Evolutionary conservation across 2,797 vertebrate genomes (phyloP).

Genomic region (Dermochelys coriacea): DNA sequence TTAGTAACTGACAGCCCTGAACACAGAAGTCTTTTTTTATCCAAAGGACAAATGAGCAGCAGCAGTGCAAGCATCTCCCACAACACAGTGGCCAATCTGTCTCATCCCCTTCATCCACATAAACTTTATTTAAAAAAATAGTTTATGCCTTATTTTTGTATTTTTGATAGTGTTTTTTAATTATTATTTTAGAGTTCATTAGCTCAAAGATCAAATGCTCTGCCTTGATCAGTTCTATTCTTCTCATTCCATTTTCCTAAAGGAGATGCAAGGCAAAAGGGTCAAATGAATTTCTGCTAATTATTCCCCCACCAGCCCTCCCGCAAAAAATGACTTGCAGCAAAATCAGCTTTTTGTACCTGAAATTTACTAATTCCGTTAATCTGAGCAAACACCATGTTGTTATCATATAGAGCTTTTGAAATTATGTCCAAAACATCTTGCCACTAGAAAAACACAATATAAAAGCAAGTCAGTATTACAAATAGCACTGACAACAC

Average conservation of each 20-base stretch:
- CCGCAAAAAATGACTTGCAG: slow-evolving; percentile 20
- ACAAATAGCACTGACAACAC: slow-evolving; percentile 12
- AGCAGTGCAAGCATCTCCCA: slow-evolving; percentile 1
- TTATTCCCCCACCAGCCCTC: not conserved
- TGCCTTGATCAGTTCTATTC: not conserved
- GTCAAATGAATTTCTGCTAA: slow-evolving; percentile 17
- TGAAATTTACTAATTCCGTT: slow-evolving; percentile 97
- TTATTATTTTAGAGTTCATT: not conserved
- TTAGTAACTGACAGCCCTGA: not conserved
- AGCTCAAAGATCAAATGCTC: not conserved
- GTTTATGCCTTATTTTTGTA: no score
- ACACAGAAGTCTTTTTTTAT: not conserved
- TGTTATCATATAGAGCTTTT: slow-evolving; percentile 97
- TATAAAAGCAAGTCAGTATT: slow-evolving; percentile 51
- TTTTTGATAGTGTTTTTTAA: no score
- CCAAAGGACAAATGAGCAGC: not conserved
- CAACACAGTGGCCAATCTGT: not conserved
- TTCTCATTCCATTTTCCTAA: slow-evolving; percentile 10
- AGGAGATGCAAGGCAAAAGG: not conserved
- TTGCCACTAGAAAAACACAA: slow-evolving; percentile 90
- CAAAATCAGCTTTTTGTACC: slow-evolving; percentile 79
- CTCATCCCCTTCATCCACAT: not conserved
- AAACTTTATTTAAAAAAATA: no score
- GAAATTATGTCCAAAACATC: slow-evolving; percentile 98
- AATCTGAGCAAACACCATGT: slow-evolving; percentile 96